Evolutionary conservation across 2,113 vertebrate genomes (phyloP), one percentile per base, ranked within the genome.

Genomic region (Zonotrichia leucophrys): DNA sequence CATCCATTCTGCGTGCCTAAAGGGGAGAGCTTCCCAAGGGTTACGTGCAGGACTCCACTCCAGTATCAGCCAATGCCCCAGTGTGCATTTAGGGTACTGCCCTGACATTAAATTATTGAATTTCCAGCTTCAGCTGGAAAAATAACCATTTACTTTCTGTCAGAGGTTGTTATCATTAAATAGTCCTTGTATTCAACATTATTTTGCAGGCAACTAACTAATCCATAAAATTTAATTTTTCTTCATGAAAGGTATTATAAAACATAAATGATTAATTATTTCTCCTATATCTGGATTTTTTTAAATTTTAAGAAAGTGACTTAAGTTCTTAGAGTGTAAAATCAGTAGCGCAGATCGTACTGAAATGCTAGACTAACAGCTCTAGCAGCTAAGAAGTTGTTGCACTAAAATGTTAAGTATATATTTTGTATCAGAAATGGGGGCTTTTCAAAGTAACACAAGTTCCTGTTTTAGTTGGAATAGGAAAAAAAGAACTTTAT

Each of bases 1-100:
- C 11, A 0, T 35, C 31, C 11, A 0, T 3, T 16, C 2, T 21
- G n/a, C 53, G 0, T 44, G 30, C 60, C 41, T 12, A 0, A 60
- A 74, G 58, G 53, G 4, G 15, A 37, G 24, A 4, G 17, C 41
- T 87, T 58, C 80, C 70, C 60, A 37, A 28, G 41, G 50, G n/a
- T 41, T n/a, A 10, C 3, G 0, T 12, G 14, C 19, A 56, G 63
- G 52, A 17, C 80, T 56, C 28, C 15, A 1, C 31, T 64, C 30
- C 23, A 25, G 0, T 8, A 33, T 31, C 55, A 56, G 60, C 50
- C 60, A 35, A 2, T 33, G 63, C 7, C 12, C 24, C 30, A 18
- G 11, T 16, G 44, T 84, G 56, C 22, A 49, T 55, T 53, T 37
- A 50, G 42, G 46, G 19, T 59, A 16, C 27, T 37, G 6, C 13